Evolutionary conservation across 2,888 invertebrate genomes (phyloP), one percentile per base, ranked within the genome.

Genomic region (Morpho achilles): DNA sequence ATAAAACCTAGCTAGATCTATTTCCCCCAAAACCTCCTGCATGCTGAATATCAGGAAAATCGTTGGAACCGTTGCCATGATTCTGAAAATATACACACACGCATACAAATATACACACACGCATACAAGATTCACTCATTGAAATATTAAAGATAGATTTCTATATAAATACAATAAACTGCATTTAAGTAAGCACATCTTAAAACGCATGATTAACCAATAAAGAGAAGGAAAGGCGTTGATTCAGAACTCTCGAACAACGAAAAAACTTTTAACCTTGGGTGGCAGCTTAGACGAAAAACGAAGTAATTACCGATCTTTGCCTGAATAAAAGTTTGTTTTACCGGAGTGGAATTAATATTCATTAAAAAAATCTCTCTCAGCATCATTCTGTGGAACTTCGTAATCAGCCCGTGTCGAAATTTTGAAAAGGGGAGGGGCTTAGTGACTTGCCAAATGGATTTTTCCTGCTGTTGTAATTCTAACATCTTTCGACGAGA

Each of bases 271-370:
- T 78, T 65, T 73, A 73, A 80, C 75, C 73, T 77, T 72, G 65
- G 67, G 68, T 67, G 32, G 76, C 68, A 73, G 67, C 76, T 70
- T 69, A 71, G 81, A 78, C 78, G 79, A 76, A 81, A 84, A 84
- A 80, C 77, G 79, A 77, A 80, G 81, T 82, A 84, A 85, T 87
- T 86, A 84, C 83, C 77, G 77, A 84, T 84, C 80, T 74, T 77
- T 77, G 76, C 61, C 74, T 74, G 80, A 75, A 80, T 74, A 76
- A 84, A 88, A 87, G 81, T 89, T 89, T 89, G 84, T 86, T 85
- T 81, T 82, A 53, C 82, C 84, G 77, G 77, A 75, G 77, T 76
- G 77, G 82, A 85, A 88, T 89, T 89, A 89, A 89, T 89, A 88
- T 89, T 87, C 90, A 89, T 89, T 88, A 87, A 87, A 88, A 32